phyloP scores from a whole-genome alignment of 2,888 invertebrate genomes.

The Laothoe populi region DNA sequence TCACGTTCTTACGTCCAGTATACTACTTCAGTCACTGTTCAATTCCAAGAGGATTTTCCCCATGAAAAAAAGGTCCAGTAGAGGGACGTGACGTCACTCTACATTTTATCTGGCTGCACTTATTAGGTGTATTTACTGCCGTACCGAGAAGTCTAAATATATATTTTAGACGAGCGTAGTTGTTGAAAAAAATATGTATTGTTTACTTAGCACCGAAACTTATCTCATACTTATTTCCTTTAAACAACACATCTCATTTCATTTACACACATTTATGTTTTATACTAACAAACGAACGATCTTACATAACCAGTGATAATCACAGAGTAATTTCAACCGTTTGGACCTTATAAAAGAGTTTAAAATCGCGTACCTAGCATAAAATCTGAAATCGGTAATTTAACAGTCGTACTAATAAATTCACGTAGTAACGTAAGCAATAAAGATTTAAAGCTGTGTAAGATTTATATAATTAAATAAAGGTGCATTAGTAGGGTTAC shows the following conservation, averaged over 20 bases:
- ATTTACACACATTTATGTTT: not conserved
- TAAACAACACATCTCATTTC: slow-evolving; percentile 3
- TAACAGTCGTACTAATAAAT: slow-evolving; percentile 15
- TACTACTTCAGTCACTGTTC: too few relatives aligned
- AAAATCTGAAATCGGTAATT: slow-evolving; percentile 6
- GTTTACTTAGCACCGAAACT: not conserved
- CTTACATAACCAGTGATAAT: not conserved
- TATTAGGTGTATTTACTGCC: too few relatives aligned
- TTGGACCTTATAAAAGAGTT: not conserved
- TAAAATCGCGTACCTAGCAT: not conserved
- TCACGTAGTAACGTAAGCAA: slow-evolving; percentile 16
- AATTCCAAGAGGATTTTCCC: too few relatives aligned
- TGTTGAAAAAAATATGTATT: not conserved
- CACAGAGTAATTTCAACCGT: not conserved
- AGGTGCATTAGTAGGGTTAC: not conserved
- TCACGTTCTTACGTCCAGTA: too few relatives aligned
- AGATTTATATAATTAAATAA: slow-evolving; percentile 16
- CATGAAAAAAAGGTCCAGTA: too few relatives aligned
- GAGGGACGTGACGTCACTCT: too few relatives aligned
- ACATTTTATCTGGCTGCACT: too few relatives aligned
- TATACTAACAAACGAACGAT: not conserved
- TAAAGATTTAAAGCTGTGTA: slow-evolving; percentile 18
- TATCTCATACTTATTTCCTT: not conserved
- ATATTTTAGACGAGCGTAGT: not conserved
- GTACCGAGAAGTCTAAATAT: too few relatives aligned